Base-by-base conservation (phyloP, 2,888 invertebrate genomes). In the Arenicola marina region DNA sequence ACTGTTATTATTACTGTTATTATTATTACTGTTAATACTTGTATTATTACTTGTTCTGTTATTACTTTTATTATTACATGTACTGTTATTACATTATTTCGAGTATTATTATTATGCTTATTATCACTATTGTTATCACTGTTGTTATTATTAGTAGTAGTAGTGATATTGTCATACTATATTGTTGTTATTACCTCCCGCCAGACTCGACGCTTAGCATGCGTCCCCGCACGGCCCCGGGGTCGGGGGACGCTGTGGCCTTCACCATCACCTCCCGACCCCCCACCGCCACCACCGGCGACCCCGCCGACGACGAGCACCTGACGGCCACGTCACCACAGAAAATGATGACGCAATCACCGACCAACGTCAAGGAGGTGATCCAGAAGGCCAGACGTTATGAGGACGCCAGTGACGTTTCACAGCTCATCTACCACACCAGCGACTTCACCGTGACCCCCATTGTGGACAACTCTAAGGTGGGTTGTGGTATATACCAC, bases 391-490 rank as follows among this genome's bases (percentile, higher is more conserved):
- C 45, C 0, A 24, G 26, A 24, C 38, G 26, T 21, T 26, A 11
- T n/a, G 57, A 31, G n/a, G 63, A 69, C 46, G 72, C 63, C 51
- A 72, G 65, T 56, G 70, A 72, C 34, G 67, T 76, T 11, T 54
- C 71, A 28, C 68, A 74, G 24, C 71, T 80, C 3, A 74, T 81
- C 46, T 83, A 75, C 64, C 80, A 81, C 65, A 73, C 59, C 53
- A 76, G 76, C 62, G 83, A 83, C 66, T 80, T 80, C 65, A 70
- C 69, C 21, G 68, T 79, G 31, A 75, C 80, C 2, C 74, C 77
- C 18, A 80, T 82, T 34, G 71, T 80, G 29, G 82, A 82, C 63
- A 80, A 80, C 59, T 75, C 76, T 24, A 80, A 81, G 76, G 80
- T 81, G 61, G 31, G 56, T 45, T 4, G n/a, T n/a, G n/a, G n/a